Evolutionary conservation across 2,888 invertebrate species (phyloP).

Genomic region (Dione vanillae): DNA sequence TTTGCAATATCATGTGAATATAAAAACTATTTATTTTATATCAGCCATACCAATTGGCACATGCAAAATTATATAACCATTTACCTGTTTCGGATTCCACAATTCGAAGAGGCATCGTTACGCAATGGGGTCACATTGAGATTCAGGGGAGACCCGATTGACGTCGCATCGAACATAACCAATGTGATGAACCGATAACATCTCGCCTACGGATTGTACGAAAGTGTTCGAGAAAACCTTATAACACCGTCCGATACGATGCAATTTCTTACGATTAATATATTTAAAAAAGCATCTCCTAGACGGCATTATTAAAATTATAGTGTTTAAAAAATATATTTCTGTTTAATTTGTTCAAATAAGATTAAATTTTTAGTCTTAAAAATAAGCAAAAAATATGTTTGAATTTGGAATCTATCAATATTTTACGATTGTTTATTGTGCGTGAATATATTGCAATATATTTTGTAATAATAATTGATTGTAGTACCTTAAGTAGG

Average conservation of each 20-base stretch:
- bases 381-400: too few species aligned
- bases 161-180: slow-evolving; percentile 57
- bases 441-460: too few species aligned
- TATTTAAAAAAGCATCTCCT: neutral
- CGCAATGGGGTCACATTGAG: slow-evolving; percentile 61
- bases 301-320: too few species aligned
- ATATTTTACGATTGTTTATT: too few species aligned
- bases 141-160: slow-evolving; percentile 53
- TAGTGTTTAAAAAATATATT: too few species aligned
- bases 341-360: too few species aligned
- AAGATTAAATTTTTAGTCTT: too few species aligned
- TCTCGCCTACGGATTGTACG: slow-evolving; percentile 66
- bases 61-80: slow-evolving; percentile 52
- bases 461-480: too few species aligned
- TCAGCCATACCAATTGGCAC: slow-evolving; percentile 46
- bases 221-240: slow-evolving; percentile 54
- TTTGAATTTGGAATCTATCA: too few species aligned
- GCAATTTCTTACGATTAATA: neutral
- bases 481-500: too few species aligned
- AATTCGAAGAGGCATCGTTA: slow-evolving; percentile 50
- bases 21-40: slow-evolving; percentile 27
- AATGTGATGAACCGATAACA: slow-evolving; percentile 58
- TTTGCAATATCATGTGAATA: neutral
- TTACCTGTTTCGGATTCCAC: slow-evolving; percentile 59
- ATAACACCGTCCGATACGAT: slow-evolving; percentile 37